Conservation (phyloP, 35 echinoderm and acorn worm genomes). For the Lytechinus variegatus region DNA sequence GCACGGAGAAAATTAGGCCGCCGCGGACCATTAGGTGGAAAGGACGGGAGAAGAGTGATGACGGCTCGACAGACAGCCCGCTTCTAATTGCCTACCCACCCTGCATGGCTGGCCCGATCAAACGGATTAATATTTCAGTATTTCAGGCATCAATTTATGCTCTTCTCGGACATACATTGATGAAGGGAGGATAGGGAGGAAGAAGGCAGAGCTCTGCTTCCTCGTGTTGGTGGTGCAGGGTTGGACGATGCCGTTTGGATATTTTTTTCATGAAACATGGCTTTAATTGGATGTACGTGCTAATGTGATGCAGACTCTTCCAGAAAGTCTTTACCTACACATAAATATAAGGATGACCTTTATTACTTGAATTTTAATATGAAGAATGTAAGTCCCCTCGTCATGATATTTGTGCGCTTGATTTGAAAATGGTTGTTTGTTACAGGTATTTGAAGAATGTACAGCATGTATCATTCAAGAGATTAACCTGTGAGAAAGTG, state of each 20-base stretch:
- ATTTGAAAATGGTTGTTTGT: no score
- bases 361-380: neutral
- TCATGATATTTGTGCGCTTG: no score
- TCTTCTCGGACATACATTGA: neutral
- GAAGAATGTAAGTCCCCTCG: no score
- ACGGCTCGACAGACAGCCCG: neutral
- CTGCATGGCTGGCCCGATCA: neutral
- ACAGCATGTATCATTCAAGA: no score
- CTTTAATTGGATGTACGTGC: neutral
- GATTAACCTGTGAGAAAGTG: no score
- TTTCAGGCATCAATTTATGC: constrained; percentile 18
- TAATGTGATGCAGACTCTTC: neutral
- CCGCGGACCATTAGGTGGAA: constrained; percentile 7
- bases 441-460: no score
- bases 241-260: neutral
- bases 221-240: neutral
- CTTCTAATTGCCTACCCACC: neutral
- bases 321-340: neutral
- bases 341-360: neutral
- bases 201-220: neutral
- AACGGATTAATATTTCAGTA: constrained; percentile 20
- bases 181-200: no score
- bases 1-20: neutral
- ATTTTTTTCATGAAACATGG: neutral
- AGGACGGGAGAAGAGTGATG: neutral